These are phyloP conservation scores for Chionoecetes opilio DNA, from an alignment of 1,140 invertebrate genomes.

Conservation along the genomic window DNA sequence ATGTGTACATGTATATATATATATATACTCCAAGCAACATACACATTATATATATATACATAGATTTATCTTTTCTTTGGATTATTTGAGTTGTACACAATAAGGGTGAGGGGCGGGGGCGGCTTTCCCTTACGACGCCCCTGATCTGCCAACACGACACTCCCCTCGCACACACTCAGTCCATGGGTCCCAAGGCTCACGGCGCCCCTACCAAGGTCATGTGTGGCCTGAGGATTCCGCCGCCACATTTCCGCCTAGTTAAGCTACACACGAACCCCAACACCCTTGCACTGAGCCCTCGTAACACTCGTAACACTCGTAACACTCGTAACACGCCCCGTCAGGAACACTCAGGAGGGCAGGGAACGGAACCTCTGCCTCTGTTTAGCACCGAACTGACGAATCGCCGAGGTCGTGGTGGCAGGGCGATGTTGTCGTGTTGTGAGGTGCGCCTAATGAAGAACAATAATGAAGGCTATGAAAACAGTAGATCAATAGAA, in stretches of 20 bases:
- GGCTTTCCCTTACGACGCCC: too few species aligned
- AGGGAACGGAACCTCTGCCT: background rate
- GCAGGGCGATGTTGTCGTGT: background rate
- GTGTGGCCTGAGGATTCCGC: background rate
- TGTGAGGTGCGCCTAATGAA: background rate
- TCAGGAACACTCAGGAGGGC: background rate
- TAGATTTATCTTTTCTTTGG: background rate
- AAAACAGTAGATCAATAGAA: background rate
- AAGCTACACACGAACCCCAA: background rate
- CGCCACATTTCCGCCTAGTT: background rate
- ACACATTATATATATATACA: conserved; percentile 50
- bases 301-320: too few species aligned
- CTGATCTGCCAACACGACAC: too few species aligned
- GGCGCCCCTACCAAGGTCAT: background rate
- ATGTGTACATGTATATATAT: conserved; percentile 65
- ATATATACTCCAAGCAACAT: conserved; percentile 51
- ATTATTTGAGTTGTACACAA: background rate
- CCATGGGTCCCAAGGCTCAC: background rate
- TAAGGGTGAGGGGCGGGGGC: background rate
- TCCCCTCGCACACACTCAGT: too few species aligned
- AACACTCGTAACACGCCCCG: background rate
- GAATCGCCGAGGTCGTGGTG: background rate
- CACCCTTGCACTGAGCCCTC: background rate
- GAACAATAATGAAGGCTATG: background rate
- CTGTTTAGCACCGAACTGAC: background rate